Evolutionary conservation across 2,113 vertebrate species (phyloP).

Genomic region (Menura novaehollandiae): DNA sequence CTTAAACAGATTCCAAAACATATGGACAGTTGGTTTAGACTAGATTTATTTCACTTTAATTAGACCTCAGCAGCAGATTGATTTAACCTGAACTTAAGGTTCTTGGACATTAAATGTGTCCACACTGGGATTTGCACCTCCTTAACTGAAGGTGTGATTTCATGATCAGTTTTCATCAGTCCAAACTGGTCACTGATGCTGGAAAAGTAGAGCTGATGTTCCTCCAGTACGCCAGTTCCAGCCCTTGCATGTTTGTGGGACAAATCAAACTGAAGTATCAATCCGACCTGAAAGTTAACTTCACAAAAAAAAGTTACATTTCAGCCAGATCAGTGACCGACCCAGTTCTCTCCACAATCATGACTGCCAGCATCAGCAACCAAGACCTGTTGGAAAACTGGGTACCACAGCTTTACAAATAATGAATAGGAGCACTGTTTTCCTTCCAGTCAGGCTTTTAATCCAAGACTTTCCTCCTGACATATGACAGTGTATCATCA

Average conservation of each 20-base stretch:
- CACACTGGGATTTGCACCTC: conserved; percentile 43
- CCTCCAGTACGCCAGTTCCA: neutral
- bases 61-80: neutral
- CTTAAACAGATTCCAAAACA: neutral
- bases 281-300: neutral
- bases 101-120: neutral
- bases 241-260: neutral
- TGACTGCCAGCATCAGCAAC: neutral
- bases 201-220: neutral
- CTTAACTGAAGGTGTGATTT: conserved; percentile 32
- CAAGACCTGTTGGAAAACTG: neutral
- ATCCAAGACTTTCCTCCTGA: neutral
- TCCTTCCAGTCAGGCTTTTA: neutral
- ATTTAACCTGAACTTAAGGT: conserved; percentile 18
- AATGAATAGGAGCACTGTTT: neutral
- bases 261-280: neutral
- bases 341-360: neutral
- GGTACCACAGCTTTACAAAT: neutral
- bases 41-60: conserved; percentile 5
- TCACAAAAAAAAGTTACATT: neutral
- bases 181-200: neutral
- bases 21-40: neutral
- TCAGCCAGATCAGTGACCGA: neutral
- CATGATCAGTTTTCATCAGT: conserved; percentile 22
- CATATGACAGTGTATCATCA: neutral